Conservation (phyloP, 1,140 invertebrate genomes). For the Eubasilissa regina region DNA sequence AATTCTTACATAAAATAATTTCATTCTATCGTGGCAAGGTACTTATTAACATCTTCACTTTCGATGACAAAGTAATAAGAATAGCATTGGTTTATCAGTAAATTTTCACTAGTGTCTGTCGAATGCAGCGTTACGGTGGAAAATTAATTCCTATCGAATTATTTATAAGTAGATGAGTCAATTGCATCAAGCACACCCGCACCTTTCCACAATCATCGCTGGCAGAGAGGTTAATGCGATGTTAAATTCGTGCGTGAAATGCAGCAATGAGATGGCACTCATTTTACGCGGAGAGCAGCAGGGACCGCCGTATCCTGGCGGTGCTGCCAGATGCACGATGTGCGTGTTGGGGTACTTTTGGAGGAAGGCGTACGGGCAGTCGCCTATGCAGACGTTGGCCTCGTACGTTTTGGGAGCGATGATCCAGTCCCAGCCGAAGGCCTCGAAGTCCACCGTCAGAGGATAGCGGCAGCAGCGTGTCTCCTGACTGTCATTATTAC, state of each 20-base stretch:
- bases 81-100: too few relatives aligned
- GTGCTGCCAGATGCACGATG: slow-evolving; percentile 85
- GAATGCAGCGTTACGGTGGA: too few relatives aligned
- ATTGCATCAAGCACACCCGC: slow-evolving; percentile 80
- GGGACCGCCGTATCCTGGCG: slow-evolving; percentile 81
- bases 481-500: slow-evolving; percentile 83
- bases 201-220: slow-evolving; percentile 94
- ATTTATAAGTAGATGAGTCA: not conserved
- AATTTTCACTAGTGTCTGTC: too few relatives aligned
- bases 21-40: too few relatives aligned
- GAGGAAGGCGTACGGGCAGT: slow-evolving; percentile 92
- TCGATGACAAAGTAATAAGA: too few relatives aligned
- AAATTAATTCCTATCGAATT: too few relatives aligned
- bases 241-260: slow-evolving; percentile 91
- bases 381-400: slow-evolving; percentile 96
- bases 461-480: slow-evolving; percentile 91
- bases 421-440: slow-evolving; percentile 99
- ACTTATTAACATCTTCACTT: too few relatives aligned
- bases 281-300: slow-evolving; percentile 93
- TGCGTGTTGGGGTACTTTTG: slow-evolving; percentile 96
- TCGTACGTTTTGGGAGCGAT: slow-evolving; percentile 96
- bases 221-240: slow-evolving; percentile 91
- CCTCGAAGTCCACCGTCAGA: slow-evolving; percentile 95
- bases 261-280: slow-evolving; percentile 93
- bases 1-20: too few relatives aligned